Percentiles rank a stretch among this genome's conserved stretches.
Conservation (phyloP, 2,797 vertebrate species). For the Muscicapa striata region DNA sequence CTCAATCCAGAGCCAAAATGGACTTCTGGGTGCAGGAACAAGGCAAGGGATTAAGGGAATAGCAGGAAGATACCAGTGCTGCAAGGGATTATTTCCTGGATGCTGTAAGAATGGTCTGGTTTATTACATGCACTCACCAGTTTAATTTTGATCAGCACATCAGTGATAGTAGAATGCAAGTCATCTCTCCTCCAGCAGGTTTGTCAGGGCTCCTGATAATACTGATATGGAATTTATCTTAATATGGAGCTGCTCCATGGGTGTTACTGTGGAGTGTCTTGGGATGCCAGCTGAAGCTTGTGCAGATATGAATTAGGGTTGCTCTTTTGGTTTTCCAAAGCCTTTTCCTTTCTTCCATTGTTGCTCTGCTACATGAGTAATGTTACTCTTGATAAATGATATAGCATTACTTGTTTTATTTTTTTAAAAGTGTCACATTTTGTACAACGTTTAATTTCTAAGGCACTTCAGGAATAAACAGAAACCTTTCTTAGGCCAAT, state of each 20-base stretch:
- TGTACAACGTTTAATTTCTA: conserved; percentile 22
- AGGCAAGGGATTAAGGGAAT: background rate
- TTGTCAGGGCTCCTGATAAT: background rate
- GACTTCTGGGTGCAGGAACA: background rate
- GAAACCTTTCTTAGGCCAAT: background rate
- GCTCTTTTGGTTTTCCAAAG: background rate
- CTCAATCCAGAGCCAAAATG: background rate
- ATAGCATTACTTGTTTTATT: background rate
- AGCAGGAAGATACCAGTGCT: background rate
- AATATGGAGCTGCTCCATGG: background rate
- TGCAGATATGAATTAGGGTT: rapidly evolving
- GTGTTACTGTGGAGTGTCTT: background rate
- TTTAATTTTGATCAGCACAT: background rate
- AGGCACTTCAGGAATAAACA: conserved; percentile 36
- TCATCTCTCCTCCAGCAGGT: background rate
- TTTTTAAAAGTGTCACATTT: background rate
- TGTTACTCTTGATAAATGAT: background rate
- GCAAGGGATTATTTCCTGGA: background rate
- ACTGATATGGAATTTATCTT: background rate
- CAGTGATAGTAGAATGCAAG: background rate
- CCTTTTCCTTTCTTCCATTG: background rate
- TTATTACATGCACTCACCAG: background rate
- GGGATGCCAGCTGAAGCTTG: background rate
- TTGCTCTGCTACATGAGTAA: background rate
- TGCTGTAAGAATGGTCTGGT: background rate